phyloP scores from a whole-genome alignment of 1,140 invertebrate species.

The Bombyx mandarina region DNA sequence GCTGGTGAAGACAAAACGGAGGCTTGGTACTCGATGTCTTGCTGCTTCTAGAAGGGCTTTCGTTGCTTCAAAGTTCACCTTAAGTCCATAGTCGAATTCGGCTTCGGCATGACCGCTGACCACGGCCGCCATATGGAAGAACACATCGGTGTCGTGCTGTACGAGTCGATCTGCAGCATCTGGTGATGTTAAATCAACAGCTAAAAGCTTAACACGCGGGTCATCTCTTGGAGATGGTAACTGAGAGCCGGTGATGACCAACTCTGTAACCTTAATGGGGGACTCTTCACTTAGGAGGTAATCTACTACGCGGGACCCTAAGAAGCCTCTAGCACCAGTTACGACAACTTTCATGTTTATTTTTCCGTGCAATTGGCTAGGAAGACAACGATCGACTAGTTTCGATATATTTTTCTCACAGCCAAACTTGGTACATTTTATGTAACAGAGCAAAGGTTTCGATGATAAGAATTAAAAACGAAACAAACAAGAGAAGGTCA shows the following conservation, averaged over 20 bases:
- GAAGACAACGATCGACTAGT: no score
- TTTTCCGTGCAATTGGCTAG: no score
- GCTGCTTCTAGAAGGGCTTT: constrained; percentile 36
- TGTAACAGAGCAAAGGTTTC: constrained; percentile 1
- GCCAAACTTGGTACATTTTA: neutral
- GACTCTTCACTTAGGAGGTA: constrained; percentile 21
- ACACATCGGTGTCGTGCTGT: constrained; percentile 17
- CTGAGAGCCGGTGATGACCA: constrained; percentile 26
- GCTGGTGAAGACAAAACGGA: constrained; percentile 46
- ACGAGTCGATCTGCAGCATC: constrained; percentile 24
- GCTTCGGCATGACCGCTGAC: constrained; percentile 54
- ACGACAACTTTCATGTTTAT: constrained; percentile 43
- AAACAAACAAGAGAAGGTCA: constrained; percentile 1
- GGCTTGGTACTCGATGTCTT: constrained; percentile 16
- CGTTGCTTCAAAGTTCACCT: constrained; percentile 51
- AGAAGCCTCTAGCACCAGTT: constrained; percentile 48
- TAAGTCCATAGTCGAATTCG: constrained; percentile 46
- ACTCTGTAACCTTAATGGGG: constrained; percentile 23
- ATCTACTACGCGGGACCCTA: constrained; percentile 35
- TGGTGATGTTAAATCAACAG: constrained; percentile 23
- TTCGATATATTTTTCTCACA: no score
- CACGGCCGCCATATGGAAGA: constrained; percentile 51
- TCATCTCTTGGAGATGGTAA: constrained; percentile 17
- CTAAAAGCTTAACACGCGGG: constrained; percentile 20
- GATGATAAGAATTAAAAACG: neutral